Conservation (phyloP, 2,113 vertebrate genomes). For the Variabilichromis moorii region DNA sequence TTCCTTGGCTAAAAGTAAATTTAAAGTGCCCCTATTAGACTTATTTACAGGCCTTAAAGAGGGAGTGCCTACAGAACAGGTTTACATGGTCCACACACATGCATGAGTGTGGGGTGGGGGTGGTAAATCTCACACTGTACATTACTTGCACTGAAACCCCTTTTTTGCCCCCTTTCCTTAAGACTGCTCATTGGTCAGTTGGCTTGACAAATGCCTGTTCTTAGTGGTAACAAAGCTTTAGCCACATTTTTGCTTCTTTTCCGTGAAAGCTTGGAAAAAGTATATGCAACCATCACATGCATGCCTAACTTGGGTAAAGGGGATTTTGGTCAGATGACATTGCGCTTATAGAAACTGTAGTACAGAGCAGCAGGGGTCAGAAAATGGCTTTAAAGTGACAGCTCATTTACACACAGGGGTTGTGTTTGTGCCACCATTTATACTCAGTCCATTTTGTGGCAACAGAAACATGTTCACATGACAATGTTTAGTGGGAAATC, state of each 20-base stretch:
- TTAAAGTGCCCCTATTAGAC: not conserved
- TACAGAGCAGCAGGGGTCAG: not conserved
- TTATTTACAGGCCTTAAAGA: not conserved
- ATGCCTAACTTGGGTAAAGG: not conserved
- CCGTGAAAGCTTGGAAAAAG: not conserved
- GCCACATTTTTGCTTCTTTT: not conserved
- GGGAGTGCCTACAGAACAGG: not conserved
- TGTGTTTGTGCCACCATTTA: not conserved
- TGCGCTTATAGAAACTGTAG: not conserved
- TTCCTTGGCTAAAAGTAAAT: slow-evolving; percentile 60
- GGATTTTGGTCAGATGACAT: not conserved
- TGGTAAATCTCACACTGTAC: not conserved
- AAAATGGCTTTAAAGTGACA: not conserved
- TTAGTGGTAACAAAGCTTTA: not conserved
- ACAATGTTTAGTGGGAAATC: not conserved
- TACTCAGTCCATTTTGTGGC: not conserved
- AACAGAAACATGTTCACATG: not conserved
- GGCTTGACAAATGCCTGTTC: not conserved
- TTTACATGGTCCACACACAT: not conserved
- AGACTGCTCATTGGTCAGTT: not conserved
- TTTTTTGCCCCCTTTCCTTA: not conserved
- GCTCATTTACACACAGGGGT: not conserved
- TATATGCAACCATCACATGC: not conserved
- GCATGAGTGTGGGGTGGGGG: not conserved
- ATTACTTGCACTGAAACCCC: not conserved